These are phyloP conservation scores for Turritopsis rubra DNA, from an alignment of 30 jellyfish, hydroid and myxozoan species.

Conservation along the genomic window DNA sequence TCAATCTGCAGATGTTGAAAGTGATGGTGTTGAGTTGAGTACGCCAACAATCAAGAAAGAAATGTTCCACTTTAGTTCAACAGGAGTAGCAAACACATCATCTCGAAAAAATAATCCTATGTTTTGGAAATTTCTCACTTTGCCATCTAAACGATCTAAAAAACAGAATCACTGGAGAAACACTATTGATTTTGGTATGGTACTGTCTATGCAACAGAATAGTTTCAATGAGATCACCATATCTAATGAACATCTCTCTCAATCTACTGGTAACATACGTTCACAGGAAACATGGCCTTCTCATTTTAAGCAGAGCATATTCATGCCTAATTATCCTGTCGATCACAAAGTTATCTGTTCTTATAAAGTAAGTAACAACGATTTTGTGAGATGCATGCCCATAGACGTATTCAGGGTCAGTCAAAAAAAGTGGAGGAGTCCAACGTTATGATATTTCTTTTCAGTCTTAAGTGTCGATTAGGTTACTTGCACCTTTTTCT, in stretches of 20 bases:
- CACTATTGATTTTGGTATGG: not conserved
- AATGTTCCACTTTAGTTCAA: not conserved
- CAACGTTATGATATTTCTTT: not conserved
- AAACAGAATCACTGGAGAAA: not conserved
- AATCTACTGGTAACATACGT: not conserved
- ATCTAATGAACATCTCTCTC: not conserved
- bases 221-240: not conserved
- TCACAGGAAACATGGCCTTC: not conserved
- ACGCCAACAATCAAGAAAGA: not conserved
- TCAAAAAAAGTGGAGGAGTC: not conserved
- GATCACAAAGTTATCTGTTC: not conserved
- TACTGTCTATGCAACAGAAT: not conserved
- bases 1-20: not conserved
- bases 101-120: not conserved
- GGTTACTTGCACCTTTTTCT: not conserved
- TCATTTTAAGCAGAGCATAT: slow-evolving; percentile 5
- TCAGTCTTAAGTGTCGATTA: not conserved
- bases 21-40: not conserved
- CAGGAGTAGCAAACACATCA: not conserved
- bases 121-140: not conserved
- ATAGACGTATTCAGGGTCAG: not conserved
- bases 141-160: not conserved
- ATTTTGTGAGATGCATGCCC: no score
- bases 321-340: slow-evolving; percentile 1
- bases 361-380: not conserved